Evolutionary conservation across 2,888 invertebrate species (phyloP).

Genomic region (Nomada flava): DNA sequence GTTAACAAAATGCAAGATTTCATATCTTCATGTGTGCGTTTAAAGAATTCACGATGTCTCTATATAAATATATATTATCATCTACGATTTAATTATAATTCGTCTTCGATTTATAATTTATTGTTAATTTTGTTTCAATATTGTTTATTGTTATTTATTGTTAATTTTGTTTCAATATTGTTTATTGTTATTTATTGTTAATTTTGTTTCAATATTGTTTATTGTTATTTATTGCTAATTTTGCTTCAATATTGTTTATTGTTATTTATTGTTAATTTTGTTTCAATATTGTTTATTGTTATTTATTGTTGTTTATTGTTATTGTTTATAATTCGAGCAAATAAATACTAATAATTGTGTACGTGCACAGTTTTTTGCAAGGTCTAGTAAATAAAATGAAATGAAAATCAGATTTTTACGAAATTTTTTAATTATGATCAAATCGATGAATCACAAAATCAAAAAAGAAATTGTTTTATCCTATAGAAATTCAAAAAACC

Average conservation of each 20-base stretch:
- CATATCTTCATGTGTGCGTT: background rate
- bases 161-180: background rate
- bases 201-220: background rate
- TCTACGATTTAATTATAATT: no score
- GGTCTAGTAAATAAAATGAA: background rate
- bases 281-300: background rate
- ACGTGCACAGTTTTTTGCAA: background rate
- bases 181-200: background rate
- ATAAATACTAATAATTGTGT: background rate
- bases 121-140: background rate
- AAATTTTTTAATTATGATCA: background rate
- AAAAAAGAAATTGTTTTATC: slow-evolving; percentile 16
- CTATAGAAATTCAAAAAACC: slow-evolving; percentile 90
- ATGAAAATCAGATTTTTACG: background rate
- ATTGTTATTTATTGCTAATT: background rate
- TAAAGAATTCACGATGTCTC: background rate
- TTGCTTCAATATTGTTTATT: background rate
- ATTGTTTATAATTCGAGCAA: background rate
- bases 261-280: background rate
- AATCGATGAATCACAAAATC: background rate
- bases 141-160: background rate
- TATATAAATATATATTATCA: background rate
- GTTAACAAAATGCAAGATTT: background rate
- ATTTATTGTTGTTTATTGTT: no score
- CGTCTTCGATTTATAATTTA: background rate